phyloP scores from a whole-genome alignment of 2,113 vertebrate species.

The Dendrocopos noguchii region DNA sequence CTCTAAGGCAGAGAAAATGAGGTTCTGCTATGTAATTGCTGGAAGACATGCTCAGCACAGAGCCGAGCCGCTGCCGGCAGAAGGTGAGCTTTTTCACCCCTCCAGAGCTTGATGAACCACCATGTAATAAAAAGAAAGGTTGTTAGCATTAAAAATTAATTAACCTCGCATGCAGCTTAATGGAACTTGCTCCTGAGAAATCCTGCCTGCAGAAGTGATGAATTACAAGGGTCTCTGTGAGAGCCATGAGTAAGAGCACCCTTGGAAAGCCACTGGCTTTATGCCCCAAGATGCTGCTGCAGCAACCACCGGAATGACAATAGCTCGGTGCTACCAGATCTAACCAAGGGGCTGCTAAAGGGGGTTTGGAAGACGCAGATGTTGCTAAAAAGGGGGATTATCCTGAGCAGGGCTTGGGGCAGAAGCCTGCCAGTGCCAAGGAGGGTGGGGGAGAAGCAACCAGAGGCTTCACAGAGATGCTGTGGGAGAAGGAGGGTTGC shows the following conservation, averaged over 20 bases:
- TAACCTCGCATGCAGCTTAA: neutral
- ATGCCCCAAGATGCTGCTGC: neutral
- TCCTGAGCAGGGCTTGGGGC: rapidly evolving
- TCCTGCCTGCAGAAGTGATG: neutral
- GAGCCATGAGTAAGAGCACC: neutral
- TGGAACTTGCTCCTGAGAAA: neutral
- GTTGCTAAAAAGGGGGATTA: neutral
- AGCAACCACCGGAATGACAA: neutral
- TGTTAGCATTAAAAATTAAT: conserved; percentile 55
- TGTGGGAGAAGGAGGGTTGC: neutral
- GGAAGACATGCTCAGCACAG: neutral
- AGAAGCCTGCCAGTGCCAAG: neutral
- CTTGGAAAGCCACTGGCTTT: neutral
- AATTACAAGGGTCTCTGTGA: neutral
- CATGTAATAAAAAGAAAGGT: conserved; percentile 21
- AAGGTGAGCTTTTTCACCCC: neutral
- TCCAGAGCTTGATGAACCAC: neutral
- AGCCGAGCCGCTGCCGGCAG: neutral
- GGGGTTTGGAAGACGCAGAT: rapidly evolving
- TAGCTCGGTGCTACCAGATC: rapidly evolving
- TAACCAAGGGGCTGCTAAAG: neutral
- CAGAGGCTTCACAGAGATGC: neutral
- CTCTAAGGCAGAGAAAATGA: conserved; percentile 28
- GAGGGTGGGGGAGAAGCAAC: too few relatives aligned
- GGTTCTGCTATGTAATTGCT: neutral